Evolutionary conservation across 2,113 vertebrate genomes (phyloP), one percentile per base, ranked within the genome.

Genomic region (Anolis sagrei): DNA sequence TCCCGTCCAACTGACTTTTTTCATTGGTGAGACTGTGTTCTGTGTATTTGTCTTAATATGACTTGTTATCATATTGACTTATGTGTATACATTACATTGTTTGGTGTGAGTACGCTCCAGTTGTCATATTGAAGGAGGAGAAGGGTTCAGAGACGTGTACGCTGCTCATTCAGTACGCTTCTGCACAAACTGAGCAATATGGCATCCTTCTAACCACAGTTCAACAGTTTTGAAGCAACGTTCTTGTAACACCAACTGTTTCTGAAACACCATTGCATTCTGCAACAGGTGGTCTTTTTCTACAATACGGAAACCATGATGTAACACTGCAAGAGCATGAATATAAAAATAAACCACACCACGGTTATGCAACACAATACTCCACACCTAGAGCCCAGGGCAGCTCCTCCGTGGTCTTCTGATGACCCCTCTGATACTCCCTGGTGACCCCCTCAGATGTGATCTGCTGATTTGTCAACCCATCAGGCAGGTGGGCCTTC

Each of bases 331-430:
- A 95, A 96, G 95, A 95, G 93, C 94, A 95, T 95, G 95, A 94
- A 96, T 97, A 96, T 92, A 96, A 96, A 97, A 96, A 96, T 96
- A 96, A 97, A 96, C 93, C 95, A 96, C 96, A 94, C 92, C 95
- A 96, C 95, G 94, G 93, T 96, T 95, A 96, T 94, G 94, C 84
- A 93, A 95, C 91, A 92, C 90, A 96, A 96, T 94, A 96, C 94
- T 95, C 94, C 95, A 96, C 95, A 68, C 95, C 83, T 27, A 93
- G 75, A 94, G 94, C 66, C 79, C 94, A 69, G 77, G 88, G 88
- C 84, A 92, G 86, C 90, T 92, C 86, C 93, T 97, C 95, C 97
- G 81, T 96, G 96, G 86, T 97, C 96, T 92, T n/a, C n/a, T n/a
- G n/a, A n/a, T n/a, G n/a, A n/a, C n/a, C n/a, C n/a, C n/a, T n/a